These are phyloP conservation scores for Siniperca knerii DNA, from an alignment of 2,113 vertebrate genomes.

Conservation along the genomic window DNA sequence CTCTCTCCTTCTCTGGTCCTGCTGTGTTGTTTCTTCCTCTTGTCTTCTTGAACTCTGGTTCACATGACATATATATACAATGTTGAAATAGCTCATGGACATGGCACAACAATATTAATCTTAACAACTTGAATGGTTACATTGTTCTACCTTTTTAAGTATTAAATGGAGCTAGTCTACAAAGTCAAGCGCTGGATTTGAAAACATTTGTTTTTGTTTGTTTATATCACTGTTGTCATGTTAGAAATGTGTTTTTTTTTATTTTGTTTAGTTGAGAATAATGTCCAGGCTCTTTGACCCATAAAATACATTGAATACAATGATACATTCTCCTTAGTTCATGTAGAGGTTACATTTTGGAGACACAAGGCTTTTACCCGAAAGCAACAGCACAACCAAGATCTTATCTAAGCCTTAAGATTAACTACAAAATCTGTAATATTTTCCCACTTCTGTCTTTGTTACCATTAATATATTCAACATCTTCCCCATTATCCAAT, in stretches of 20 bases:
- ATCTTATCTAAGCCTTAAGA: not conserved
- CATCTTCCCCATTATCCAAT: conserved; percentile 3
- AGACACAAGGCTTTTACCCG: not conserved
- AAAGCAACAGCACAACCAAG: not conserved
- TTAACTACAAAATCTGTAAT: not conserved
- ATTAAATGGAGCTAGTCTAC: not conserved
- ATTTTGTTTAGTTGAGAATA: not conserved
- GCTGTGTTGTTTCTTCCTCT: not conserved
- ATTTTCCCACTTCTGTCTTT: not conserved
- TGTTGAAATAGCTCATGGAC: not conserved
- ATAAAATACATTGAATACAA: not conserved
- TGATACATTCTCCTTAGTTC: not conserved
- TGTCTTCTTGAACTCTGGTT: conserved; percentile 10
- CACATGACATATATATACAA: not conserved
- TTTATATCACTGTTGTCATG: not conserved
- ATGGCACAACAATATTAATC: not conserved
- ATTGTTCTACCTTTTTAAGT: not conserved
- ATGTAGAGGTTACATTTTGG: not conserved
- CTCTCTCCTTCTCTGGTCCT: conserved; percentile 8
- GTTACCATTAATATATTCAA: not conserved
- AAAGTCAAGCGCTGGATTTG: not conserved
- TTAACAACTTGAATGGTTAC: not conserved
- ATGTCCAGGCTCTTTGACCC: not conserved
- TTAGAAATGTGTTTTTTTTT: not conserved
- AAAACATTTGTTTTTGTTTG: not conserved